Evolutionary conservation across 2,888 invertebrate species (phyloP).

Genomic region (Agonum fuliginosum): DNA sequence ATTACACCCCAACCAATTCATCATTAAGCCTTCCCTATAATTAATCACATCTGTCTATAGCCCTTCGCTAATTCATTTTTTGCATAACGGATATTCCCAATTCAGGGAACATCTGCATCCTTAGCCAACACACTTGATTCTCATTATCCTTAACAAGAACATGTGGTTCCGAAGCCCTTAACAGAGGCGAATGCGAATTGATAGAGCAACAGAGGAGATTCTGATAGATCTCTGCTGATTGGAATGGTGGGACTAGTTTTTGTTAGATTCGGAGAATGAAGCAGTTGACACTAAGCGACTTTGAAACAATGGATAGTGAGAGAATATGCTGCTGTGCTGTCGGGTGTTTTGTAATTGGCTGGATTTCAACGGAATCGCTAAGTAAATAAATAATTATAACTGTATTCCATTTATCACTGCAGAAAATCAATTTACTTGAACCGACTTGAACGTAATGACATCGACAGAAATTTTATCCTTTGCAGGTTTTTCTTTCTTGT

Average conservation of each 20-base stretch:
- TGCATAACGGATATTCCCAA: constrained; percentile 24
- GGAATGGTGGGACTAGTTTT: constrained; percentile 17
- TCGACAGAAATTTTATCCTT: too few species aligned
- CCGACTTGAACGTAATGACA: too few species aligned
- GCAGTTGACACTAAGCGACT: neutral
- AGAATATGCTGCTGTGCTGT: too few species aligned
- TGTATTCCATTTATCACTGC: too few species aligned
- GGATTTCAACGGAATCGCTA: too few species aligned
- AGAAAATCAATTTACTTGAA: too few species aligned
- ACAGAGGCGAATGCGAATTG: neutral
- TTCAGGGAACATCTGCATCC: constrained; percentile 34
- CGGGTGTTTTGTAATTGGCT: too few species aligned
- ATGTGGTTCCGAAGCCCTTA: neutral
- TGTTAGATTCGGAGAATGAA: constrained; percentile 15
- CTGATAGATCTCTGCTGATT: constrained; percentile 1
- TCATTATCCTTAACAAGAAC: constrained; percentile 10
- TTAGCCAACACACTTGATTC: constrained; percentile 4
- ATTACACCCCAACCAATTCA: neutral
- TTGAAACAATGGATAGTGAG: too few species aligned
- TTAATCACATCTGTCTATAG: constrained; percentile 31
- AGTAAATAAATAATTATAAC: too few species aligned
- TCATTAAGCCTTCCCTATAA: neutral
- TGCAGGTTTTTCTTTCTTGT: too few species aligned
- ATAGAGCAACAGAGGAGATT: constrained; percentile 1
- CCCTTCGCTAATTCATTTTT: constrained; percentile 16